A percentile compares a stretch with the other conserved stretches of the same genome.
These are phyloP conservation scores for Caerostris extrusa DNA, from an alignment of 1,140 invertebrate genomes.

Conservation along the genomic window DNA sequence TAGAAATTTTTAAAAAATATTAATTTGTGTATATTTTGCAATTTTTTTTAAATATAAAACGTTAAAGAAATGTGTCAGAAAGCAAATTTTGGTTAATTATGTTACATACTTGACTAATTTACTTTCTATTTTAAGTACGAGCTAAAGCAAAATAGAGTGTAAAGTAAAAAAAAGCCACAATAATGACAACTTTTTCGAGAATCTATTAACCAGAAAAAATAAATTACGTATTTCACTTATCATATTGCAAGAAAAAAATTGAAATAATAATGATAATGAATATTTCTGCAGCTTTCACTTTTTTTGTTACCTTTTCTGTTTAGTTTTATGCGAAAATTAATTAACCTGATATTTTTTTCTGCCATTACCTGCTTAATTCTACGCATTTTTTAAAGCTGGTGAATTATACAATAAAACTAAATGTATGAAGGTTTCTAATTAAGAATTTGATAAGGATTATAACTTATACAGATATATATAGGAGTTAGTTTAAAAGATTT, in stretches of 20 bases:
- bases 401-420: neutral
- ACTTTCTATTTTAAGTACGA: neutral
- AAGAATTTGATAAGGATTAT: neutral
- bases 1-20: too few relatives aligned
- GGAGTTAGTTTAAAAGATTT: neutral
- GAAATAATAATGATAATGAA: neutral
- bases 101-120: neutral
- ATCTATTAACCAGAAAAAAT: neutral
- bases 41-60: neutral
- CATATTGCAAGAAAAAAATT: neutral
- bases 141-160: neutral
- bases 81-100: neutral
- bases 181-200: neutral
- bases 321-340: neutral
- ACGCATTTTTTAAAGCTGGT: neutral
- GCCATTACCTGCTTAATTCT: neutral
- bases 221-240: neutral
- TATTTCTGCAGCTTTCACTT: neutral
- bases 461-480: neutral
- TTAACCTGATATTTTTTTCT: neutral
- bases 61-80: neutral
- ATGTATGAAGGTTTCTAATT: neutral
- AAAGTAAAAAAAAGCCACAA: neutral
- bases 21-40: too few relatives aligned
- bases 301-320: neutral